Evolutionary conservation across 2,888 invertebrate genomes (phyloP).

Genomic region (Clusia tigrina): DNA sequence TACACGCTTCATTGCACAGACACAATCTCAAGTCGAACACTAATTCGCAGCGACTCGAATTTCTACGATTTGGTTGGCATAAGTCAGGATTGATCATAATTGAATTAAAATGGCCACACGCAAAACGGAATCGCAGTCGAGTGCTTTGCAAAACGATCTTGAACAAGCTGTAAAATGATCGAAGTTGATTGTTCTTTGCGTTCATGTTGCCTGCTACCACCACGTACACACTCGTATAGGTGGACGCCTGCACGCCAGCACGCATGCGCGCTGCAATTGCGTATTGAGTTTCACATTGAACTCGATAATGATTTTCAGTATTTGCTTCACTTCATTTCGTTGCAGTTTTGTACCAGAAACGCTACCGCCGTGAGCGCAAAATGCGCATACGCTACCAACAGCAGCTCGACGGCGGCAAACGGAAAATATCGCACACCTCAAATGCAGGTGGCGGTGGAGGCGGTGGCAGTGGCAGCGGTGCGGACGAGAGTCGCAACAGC

Average conservation of each 20-base stretch:
- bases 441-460: slow-evolving; percentile 40
- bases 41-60: slow-evolving; percentile 30
- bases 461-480: slow-evolving; percentile 36
- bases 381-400: slow-evolving; percentile 84
- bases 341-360: slow-evolving; percentile 88
- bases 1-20: slow-evolving; percentile 18
- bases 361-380: slow-evolving; percentile 87
- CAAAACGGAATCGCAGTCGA: slow-evolving; percentile 60
- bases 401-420: slow-evolving; percentile 82
- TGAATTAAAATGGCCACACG: slow-evolving; percentile 56
- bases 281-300: slow-evolving; percentile 40
- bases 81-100: slow-evolving; percentile 53
- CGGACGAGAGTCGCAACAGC: slow-evolving; percentile 40
- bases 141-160: slow-evolving; percentile 39
- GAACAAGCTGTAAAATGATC: slow-evolving; percentile 26
- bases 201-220: not conserved
- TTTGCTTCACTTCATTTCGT: slow-evolving; percentile 12
- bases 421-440: slow-evolving; percentile 64
- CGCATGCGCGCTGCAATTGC: slow-evolving; percentile 20
- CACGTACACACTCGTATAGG: not conserved
- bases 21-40: slow-evolving; percentile 9
- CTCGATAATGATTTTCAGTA: slow-evolving; percentile 16
- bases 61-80: slow-evolving; percentile 37
- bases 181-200: slow-evolving; percentile 20
- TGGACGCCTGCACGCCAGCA: no score